A percentile compares a stretch with the other conserved stretches of the same genome.
These are phyloP conservation scores for Sussaba pulchella DNA, from an alignment of 2,888 invertebrate genomes.

Conservation along the genomic window DNA sequence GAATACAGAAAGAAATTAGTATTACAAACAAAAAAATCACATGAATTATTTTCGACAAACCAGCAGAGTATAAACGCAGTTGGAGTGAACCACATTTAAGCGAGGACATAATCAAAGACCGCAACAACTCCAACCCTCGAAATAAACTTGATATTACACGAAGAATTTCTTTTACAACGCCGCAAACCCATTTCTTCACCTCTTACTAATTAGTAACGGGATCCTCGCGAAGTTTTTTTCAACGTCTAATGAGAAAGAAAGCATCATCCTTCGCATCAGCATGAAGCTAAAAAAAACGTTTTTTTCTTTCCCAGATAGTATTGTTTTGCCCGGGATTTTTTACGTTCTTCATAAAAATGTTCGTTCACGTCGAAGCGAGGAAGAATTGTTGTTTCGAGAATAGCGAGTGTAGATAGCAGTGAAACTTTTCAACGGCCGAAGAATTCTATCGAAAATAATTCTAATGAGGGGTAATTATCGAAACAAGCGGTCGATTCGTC, in stretches of 20 bases:
- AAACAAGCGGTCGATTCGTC: conserved; percentile 34
- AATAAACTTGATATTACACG: conserved; percentile 54
- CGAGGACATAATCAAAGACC: too few relatives aligned
- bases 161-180: conserved; percentile 44
- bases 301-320: conserved; percentile 72
- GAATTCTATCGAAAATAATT: conserved; percentile 30
- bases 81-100: too few relatives aligned
- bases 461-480: conserved; percentile 35
- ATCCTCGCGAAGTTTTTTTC: conserved; percentile 75
- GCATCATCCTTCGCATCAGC: conserved; percentile 74
- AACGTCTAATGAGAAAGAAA: conserved; percentile 79
- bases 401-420: conserved; percentile 26
- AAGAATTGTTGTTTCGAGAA: conserved; percentile 49
- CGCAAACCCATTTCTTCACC: conserved; percentile 75
- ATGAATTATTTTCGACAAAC: too few relatives aligned
- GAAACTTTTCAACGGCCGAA: conserved; percentile 37
- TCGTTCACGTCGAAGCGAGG: conserved; percentile 28
- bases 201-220: conserved; percentile 82
- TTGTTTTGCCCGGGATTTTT: conserved; percentile 71
- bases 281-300: conserved; percentile 65
- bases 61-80: too few relatives aligned
- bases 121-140: too few relatives aligned
- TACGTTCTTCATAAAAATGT: conserved; percentile 55
- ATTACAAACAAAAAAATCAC: too few relatives aligned
- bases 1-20: too few relatives aligned